Base-by-base conservation (phyloP, 2,113 vertebrate species). In the Bucco capensis region DNA sequence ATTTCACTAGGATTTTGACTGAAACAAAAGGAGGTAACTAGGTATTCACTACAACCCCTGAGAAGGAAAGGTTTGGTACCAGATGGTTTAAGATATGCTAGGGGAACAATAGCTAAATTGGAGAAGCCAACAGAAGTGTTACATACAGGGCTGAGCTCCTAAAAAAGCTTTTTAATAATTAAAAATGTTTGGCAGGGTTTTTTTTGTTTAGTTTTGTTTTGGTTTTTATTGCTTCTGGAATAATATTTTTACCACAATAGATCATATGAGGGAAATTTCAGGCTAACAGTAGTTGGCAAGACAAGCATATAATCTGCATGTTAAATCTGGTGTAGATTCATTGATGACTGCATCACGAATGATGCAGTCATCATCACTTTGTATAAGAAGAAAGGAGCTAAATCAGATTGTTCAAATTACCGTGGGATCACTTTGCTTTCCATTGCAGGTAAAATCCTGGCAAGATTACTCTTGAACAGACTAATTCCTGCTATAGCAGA, bases 241-340 rank as follows among this genome's bases (percentile, higher is more conserved):
- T 74, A 90, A 54, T 90, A 56, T 81, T 74, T 65, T 64, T 33
- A 86, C 33, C 30, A 56, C 86, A 78, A 83, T 31, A 62, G 69
- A 90, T 81, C 12, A 64, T n/a, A 66, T 0, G 11, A 88, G 61
- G 58, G 81, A 83, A 94, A 90, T 40, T 57, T 70, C 46, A 78
- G 53, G 83, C 77, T 92, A 89, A 64, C 44, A 64, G 40, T 28
- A 92, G 65, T 14, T 95, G 89, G 73, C 89, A 93, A 81, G 80
- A 56, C 51, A 92, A 90, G 77, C 19, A 8, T 86, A 81, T 84
- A 90, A 96, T 86, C 83, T 93, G 81, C 81, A 86, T 93, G 84
- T 81, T 57, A 86, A 92, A 89, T 72, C 40, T 75, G 66, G 86
- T 86, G 47, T 37, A 47, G 24, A 7, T 88, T 88, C 83, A 80